Base-by-base conservation (phyloP, 2,113 vertebrate species). In the Hippoglossus stenolepis region DNA sequence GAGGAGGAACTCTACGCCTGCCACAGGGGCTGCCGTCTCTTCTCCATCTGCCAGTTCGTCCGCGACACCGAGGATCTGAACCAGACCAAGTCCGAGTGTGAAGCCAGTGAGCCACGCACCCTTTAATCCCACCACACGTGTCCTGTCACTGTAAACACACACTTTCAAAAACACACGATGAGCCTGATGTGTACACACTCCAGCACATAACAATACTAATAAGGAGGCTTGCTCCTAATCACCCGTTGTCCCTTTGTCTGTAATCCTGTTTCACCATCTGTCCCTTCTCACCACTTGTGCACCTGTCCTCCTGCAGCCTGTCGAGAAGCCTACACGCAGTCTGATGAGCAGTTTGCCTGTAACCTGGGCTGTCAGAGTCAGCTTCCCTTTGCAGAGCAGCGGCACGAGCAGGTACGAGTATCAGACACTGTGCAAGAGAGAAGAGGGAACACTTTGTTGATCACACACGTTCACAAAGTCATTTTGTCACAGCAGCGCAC, bases 41-140 rank as follows among this genome's bases (percentile, higher is more conserved):
- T 99, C 89, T 98, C 98, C 73, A 98, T 99, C 88, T 99, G 98
- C 56, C 98, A 98, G 87, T 99, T 99, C 85, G 98, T 98, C 79
- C 95, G 96, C 1, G 97, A 99, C 68, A 95, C 94, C 71, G 95
- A 94, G 0, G 97, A 98, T 20, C 89, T 99, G 86, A 99, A 99
- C 79, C 95, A 95, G 65, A 99, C 98, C 79, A 97, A 96, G 65
- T 60, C 92, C 67, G 98, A 99, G 66, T 99, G 98, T 54, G 96
- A 98, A 88, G 97, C 97, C 70, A 97, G 97, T 99, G 95, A 96
- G 95, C 62, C 7, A 1, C 6, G 31, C 31, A 31, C 31, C 31
- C 1, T 6, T 31, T 6, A 31, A 31, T 31, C 31, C 31, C 31
- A 53, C 6, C 20, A n/a, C 47, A 15, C 14, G 7, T 47, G 45